Conservation (phyloP, 2,888 invertebrate genomes). For the Oscheius myriophilus region DNA sequence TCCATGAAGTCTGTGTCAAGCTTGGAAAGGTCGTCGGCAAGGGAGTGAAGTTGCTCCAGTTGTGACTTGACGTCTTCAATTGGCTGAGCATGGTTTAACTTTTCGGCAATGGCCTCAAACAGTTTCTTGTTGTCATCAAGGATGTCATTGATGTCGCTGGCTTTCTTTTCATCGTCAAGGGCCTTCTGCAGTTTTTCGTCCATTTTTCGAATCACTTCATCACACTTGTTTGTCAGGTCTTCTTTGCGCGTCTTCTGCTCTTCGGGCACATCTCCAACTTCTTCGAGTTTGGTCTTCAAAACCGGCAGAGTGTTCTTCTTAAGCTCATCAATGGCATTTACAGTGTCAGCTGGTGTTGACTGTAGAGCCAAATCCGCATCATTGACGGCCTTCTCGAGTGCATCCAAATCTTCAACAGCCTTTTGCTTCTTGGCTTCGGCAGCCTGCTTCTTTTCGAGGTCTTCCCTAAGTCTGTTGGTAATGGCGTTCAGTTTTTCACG, state of each 20-base stretch:
- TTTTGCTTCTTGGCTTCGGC: slow-evolving; percentile 21
- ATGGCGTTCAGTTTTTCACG: slow-evolving; percentile 13
- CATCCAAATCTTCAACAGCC: slow-evolving; percentile 39
- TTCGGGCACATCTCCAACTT: slow-evolving; percentile 31
- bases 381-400: slow-evolving; percentile 39
- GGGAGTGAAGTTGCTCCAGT: slow-evolving; percentile 13
- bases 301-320: slow-evolving; percentile 29
- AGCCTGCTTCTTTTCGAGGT: slow-evolving; percentile 28
- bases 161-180: slow-evolving; percentile 33
- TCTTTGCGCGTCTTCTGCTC: slow-evolving; percentile 40
- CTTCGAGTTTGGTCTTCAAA: slow-evolving; percentile 27
- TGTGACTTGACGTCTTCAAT: slow-evolving; percentile 35
- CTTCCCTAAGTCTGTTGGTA: slow-evolving; percentile 33
- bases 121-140: slow-evolving; percentile 32
- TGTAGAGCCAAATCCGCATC: slow-evolving; percentile 36
- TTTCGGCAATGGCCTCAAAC: slow-evolving; percentile 28
- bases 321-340: slow-evolving; percentile 32
- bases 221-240: slow-evolving; percentile 26
- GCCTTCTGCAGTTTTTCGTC: slow-evolving; percentile 37
- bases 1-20: slow-evolving; percentile 20
- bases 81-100: slow-evolving; percentile 13
- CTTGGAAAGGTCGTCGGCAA: background rate
- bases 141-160: slow-evolving; percentile 28
- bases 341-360: slow-evolving; percentile 30
- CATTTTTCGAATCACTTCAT: slow-evolving; percentile 29